Percentiles rank a stretch among this genome's conserved stretches.
Conservation (phyloP, 2,113 vertebrate species). For the Esox niger region DNA sequence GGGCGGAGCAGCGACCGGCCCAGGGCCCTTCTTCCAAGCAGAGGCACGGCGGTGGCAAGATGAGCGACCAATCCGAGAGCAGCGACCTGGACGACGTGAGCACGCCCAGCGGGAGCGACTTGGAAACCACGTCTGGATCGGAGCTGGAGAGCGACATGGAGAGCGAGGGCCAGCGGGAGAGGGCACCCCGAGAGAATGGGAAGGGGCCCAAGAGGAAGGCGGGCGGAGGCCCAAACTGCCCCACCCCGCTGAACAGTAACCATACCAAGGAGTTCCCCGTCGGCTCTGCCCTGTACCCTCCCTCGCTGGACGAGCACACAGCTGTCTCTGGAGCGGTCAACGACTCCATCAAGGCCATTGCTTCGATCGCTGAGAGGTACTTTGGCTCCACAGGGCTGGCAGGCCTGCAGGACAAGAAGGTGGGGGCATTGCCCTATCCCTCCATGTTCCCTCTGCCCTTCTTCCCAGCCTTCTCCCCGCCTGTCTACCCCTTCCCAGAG, state of each 20-base stretch:
- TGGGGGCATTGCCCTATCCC: slow-evolving; percentile 90
- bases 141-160: slow-evolving; percentile 98
- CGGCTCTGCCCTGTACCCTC: slow-evolving; percentile 85
- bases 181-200: slow-evolving; percentile 91
- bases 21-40: slow-evolving; percentile 80
- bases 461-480: slow-evolving; percentile 97
- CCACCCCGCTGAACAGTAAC: slow-evolving; percentile 80
- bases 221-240: slow-evolving; percentile 80
- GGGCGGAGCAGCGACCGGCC: slow-evolving; percentile 73
- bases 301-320: slow-evolving; percentile 92
- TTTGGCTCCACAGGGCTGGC: slow-evolving; percentile 97
- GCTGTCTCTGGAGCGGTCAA: slow-evolving; percentile 97
- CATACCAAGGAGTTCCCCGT: slow-evolving; percentile 85
- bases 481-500: slow-evolving; percentile 95
- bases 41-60: slow-evolving; percentile 79
- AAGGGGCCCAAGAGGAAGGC: slow-evolving; percentile 92
- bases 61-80: slow-evolving; percentile 98
- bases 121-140: slow-evolving; percentile 96
- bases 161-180: slow-evolving; percentile 86
- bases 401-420: slow-evolving; percentile 96
- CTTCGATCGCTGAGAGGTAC: slow-evolving; percentile 99
- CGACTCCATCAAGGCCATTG: slow-evolving; percentile 99
- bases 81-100: slow-evolving; percentile 98
- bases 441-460: slow-evolving; percentile 98
- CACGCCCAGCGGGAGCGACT: slow-evolving; percentile 97